Percentiles rank a stretch among this genome's conserved stretches.
These are phyloP conservation scores for Masnerella sp. DNA, from an alignment of 2,888 invertebrate species.

Conservation along the genomic window DNA sequence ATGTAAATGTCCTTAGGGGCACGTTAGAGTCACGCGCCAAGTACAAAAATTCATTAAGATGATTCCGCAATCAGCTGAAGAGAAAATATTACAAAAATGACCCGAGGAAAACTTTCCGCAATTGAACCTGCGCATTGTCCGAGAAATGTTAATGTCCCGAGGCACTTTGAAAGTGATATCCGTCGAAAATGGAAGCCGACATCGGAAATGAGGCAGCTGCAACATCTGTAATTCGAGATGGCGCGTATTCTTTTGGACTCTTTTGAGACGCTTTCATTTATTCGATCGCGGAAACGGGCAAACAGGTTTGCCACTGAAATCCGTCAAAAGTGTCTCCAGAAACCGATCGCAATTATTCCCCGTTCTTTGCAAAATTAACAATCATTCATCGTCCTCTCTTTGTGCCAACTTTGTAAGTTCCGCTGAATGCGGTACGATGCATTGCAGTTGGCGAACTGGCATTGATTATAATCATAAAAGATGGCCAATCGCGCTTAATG, in stretches of 20 bases:
- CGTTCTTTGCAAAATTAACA: constrained; percentile 13
- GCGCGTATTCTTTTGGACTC: too few relatives aligned
- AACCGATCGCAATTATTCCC: not conserved
- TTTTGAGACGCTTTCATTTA: too few relatives aligned
- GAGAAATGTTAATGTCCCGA: constrained; percentile 19
- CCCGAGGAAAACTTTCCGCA: not conserved
- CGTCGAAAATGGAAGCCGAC: constrained; percentile 24
- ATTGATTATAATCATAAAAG: too few relatives aligned
- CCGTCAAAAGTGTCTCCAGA: too few relatives aligned
- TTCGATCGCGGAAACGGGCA: not conserved
- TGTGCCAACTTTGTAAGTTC: too few relatives aligned
- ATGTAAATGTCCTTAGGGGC: too few relatives aligned
- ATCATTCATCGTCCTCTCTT: not conserved
- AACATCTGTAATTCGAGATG: constrained; percentile 66
- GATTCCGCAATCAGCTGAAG: too few relatives aligned
- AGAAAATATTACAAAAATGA: not conserved
- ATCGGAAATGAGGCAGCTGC: constrained; percentile 67
- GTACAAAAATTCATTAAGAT: too few relatives aligned
- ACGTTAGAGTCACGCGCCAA: too few relatives aligned
- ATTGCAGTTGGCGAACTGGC: too few relatives aligned
- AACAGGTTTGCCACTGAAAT: constrained; percentile 13
- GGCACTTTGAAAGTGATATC: constrained; percentile 31
- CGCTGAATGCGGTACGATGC: too few relatives aligned
- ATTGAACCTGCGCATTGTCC: constrained; percentile 12
- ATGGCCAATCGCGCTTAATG: too few relatives aligned